phyloP scores from a whole-genome alignment of 1,140 invertebrate genomes.

The Notospermus geniculatus region DNA sequence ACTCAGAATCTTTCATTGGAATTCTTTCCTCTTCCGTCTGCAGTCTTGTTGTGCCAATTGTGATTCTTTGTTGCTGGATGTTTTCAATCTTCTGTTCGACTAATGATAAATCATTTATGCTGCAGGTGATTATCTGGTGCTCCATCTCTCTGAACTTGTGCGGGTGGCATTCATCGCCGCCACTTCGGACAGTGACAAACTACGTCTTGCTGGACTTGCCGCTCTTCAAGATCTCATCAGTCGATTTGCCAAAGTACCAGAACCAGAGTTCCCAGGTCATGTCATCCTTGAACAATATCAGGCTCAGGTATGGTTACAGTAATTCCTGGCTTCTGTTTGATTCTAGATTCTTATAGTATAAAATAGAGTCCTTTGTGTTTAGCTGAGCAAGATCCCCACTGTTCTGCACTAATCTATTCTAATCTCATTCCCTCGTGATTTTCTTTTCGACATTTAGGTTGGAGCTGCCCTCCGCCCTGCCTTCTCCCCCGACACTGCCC shows the following conservation, averaged over 20 bases:
- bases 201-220: slow-evolving; percentile 86
- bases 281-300: slow-evolving; percentile 98
- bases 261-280: slow-evolving; percentile 98
- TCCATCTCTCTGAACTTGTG: slow-evolving; percentile 93
- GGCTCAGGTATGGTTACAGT: slow-evolving; percentile 83
- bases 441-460: slow-evolving; percentile 62
- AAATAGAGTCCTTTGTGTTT: too few species aligned
- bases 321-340: too few species aligned
- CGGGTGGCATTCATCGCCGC: slow-evolving; percentile 99
- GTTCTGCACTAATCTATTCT: too few species aligned
- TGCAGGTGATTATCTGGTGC: slow-evolving; percentile 76
- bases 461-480: slow-evolving; percentile 94
- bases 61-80: too few species aligned
- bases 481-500: slow-evolving; percentile 92
- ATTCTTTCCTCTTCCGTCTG: too few species aligned
- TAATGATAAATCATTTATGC: too few species aligned
- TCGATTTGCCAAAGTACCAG: slow-evolving; percentile 88
- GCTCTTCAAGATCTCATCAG: slow-evolving; percentile 89
- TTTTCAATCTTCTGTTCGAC: too few species aligned
- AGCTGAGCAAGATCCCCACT: neutral
- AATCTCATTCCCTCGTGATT: neutral
- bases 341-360: too few species aligned
- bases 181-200: slow-evolving; percentile 92
- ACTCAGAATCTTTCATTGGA: too few species aligned
- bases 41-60: too few species aligned